Evolutionary conservation across 1,140 invertebrate species (phyloP).

Genomic region (Mizuhopecten yessoensis): DNA sequence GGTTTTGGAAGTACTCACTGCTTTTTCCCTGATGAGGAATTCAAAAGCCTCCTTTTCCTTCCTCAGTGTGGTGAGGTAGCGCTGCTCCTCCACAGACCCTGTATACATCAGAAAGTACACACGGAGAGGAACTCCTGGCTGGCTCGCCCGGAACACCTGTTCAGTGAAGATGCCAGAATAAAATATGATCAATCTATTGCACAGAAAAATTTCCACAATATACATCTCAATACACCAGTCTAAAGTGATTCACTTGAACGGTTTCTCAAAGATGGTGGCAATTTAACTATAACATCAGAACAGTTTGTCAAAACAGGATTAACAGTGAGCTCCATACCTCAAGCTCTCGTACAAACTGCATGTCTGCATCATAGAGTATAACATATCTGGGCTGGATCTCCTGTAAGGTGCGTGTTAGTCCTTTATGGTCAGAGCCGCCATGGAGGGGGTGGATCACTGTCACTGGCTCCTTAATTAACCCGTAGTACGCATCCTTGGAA

Average conservation of each 20-base stretch:
- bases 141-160: conserved; percentile 88
- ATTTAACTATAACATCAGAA: no score
- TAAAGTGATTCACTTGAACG: no score
- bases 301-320: no score
- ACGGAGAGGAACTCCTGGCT: conserved; percentile 86
- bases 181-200: neutral
- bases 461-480: conserved; percentile 74
- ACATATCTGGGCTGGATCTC: conserved; percentile 91
- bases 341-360: conserved; percentile 93
- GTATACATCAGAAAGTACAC: conserved; percentile 96
- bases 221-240: no score
- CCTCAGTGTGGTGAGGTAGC: conserved; percentile 94
- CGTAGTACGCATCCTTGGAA: conserved; percentile 78
- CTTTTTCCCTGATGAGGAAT: conserved; percentile 91
- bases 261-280: no score
- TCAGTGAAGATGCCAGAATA: neutral
- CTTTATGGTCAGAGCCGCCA: conserved; percentile 78
- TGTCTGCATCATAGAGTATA: conserved; percentile 95
- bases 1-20: conserved; percentile 86
- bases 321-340: conserved; percentile 86
- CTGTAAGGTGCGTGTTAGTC: conserved; percentile 75
- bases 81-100: conserved; percentile 97
- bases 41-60: conserved; percentile 98
- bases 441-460: conserved; percentile 81
- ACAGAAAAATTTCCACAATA: neutral